Conservation (phyloP, 2,797 vertebrate species). For the Clarias laeviceps region DNA sequence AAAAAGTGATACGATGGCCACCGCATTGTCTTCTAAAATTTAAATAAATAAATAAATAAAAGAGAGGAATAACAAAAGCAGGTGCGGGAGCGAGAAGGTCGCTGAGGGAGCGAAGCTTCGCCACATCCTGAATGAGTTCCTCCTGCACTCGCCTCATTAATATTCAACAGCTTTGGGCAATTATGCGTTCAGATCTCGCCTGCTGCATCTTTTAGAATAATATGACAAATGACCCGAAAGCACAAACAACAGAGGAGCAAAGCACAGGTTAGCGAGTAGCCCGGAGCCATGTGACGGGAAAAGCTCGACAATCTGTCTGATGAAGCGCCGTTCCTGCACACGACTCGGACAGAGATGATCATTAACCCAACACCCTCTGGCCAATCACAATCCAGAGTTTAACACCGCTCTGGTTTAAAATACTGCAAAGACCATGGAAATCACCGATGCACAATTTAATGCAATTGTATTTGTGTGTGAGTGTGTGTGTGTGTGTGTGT, state of each 20-base stretch:
- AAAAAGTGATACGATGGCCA: not conserved
- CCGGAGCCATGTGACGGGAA: constrained; percentile 30
- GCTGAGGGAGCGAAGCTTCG: constrained; percentile 22
- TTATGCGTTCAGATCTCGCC: constrained; percentile 53
- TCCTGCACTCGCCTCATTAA: constrained; percentile 48
- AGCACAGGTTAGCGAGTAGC: constrained; percentile 40
- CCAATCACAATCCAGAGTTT: constrained; percentile 1
- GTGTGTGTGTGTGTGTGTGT: no score
- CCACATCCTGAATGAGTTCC: constrained; percentile 39
- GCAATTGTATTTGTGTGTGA: not conserved
- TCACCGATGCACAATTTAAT: not conserved
- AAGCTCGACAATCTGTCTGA: constrained; percentile 23
- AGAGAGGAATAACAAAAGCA: constrained; percentile 22
- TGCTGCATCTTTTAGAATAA: constrained; percentile 40
- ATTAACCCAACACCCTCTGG: not conserved
- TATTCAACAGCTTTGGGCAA: constrained; percentile 54
- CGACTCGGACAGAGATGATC: not conserved
- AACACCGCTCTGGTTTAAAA: not conserved
- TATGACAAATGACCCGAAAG: constrained; percentile 51
- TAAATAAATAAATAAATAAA: constrained; percentile 23
- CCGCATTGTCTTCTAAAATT: not conserved
- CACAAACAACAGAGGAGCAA: constrained; percentile 41
- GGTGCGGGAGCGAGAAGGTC: constrained; percentile 29
- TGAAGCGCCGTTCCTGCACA: not conserved
- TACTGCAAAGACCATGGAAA: not conserved